phyloP scores from a whole-genome alignment of 2,888 invertebrate genomes.

The Pherbina coryleti region DNA sequence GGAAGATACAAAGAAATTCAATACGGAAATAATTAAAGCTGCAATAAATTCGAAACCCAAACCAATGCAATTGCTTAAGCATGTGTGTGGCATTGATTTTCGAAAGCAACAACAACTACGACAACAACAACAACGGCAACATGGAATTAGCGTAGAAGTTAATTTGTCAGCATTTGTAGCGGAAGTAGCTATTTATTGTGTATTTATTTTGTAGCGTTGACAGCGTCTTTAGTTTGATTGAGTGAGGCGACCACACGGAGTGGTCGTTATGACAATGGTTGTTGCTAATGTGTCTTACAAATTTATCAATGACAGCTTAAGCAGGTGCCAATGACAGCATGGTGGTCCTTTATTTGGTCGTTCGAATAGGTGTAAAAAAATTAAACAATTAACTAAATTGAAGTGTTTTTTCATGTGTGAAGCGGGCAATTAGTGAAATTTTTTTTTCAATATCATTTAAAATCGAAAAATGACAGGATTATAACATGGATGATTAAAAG shows the following conservation, averaged over 20 bases:
- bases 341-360: no score
- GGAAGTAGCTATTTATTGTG: neutral
- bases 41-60: constrained; percentile 21
- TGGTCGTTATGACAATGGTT: neutral
- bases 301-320: no score
- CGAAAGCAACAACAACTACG: neutral
- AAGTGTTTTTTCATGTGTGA: no score
- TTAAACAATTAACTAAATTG: no score
- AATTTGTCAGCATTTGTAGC: neutral
- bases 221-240: neutral
- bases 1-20: constrained; percentile 3
- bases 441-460: no score
- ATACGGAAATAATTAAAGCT: constrained; percentile 33
- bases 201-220: neutral
- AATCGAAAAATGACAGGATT: no score
- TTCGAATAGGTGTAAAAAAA: no score
- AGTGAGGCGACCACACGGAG: neutral
- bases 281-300: no score
- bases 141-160: neutral
- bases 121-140: neutral
- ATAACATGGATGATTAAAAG: no score
- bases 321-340: no score
- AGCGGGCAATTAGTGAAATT: no score
- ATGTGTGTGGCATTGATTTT: constrained; percentile 6
- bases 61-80: neutral